A percentile compares a stretch with the other conserved stretches of the same genome.
Conservation (phyloP, 1,140 invertebrate species). For the Drosophila willistoni region DNA sequence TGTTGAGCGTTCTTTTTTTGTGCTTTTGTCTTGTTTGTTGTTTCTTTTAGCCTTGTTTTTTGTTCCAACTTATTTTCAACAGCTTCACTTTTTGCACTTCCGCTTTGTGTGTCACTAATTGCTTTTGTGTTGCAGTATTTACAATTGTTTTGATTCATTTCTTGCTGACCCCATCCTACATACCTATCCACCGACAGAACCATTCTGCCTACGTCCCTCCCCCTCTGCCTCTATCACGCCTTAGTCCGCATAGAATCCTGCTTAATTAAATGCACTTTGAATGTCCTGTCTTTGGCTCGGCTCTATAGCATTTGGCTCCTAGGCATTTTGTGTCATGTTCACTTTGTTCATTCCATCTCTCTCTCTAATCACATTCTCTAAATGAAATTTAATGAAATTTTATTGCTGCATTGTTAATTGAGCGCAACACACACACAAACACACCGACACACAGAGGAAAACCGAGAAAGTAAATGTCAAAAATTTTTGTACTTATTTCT, state of each 20-base stretch:
- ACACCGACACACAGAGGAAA: neutral
- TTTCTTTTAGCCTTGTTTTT: slow-evolving; percentile 25
- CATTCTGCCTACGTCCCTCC: too few species aligned
- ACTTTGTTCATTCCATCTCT: neutral
- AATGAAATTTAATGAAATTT: slow-evolving; percentile 63
- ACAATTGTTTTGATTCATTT: slow-evolving; percentile 81
- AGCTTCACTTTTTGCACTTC: slow-evolving; percentile 80
- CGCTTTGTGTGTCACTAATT: slow-evolving; percentile 80
- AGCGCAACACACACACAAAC: neutral
- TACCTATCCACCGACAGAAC: too few species aligned
- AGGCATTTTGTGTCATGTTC: slow-evolving; percentile 58
- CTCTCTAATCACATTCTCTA: slow-evolving; percentile 58
- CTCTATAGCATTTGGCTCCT: slow-evolving; percentile 43
- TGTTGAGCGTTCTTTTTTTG: slow-evolving; percentile 10
- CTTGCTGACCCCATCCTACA: slow-evolving; percentile 31
- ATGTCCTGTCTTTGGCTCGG: slow-evolving; percentile 55
- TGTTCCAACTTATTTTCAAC: slow-evolving; percentile 70
- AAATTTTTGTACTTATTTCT: neutral
- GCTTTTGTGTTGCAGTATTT: slow-evolving; percentile 80
- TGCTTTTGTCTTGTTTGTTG: slow-evolving; percentile 18
- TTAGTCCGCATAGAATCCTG: slow-evolving; percentile 28
- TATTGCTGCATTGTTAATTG: slow-evolving; percentile 40
- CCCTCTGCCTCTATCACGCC: neutral
- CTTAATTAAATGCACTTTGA: slow-evolving; percentile 80
- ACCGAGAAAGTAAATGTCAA: neutral